Percentiles rank a stretch among this genome's conserved stretches.
Conservation (phyloP, 2,113 vertebrate genomes). For the Blennius ocellaris region DNA sequence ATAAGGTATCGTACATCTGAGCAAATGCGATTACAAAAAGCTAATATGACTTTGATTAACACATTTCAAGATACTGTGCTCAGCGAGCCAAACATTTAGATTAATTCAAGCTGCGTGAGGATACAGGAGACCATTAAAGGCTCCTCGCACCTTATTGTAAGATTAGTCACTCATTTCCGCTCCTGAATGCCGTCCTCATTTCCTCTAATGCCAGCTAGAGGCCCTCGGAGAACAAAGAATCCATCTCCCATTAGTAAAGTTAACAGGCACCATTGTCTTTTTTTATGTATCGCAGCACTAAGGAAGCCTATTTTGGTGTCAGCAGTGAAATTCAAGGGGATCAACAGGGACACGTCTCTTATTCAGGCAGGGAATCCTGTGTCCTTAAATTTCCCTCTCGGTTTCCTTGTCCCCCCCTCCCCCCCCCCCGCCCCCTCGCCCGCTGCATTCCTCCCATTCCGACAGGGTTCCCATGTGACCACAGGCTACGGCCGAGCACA, state of each 20-base stretch:
- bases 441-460: constrained; percentile 61
- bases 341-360: constrained; percentile 6
- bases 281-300: neutral
- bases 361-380: constrained; percentile 30
- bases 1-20: neutral
- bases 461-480: constrained; percentile 37
- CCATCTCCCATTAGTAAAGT: constrained; percentile 21
- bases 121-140: constrained; percentile 27
- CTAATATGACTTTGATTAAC: constrained; percentile 3
- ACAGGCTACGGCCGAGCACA: constrained; percentile 1
- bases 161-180: constrained; percentile 10
- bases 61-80: neutral
- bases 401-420: constrained; percentile 30
- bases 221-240: constrained; percentile 28
- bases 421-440: constrained; percentile 56
- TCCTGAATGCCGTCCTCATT: constrained; percentile 19
- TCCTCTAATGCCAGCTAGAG: constrained; percentile 16
- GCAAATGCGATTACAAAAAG: neutral
- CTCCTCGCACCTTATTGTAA: neutral
- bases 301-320: constrained; percentile 26
- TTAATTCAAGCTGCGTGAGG: neutral
- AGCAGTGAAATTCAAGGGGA: constrained; percentile 15
- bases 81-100: neutral
- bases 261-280: constrained; percentile 15
- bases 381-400: constrained; percentile 37